Evolutionary conservation across 2,888 invertebrate species (phyloP), one percentile per base, ranked within the genome.

Genomic region (Tenthredo notha): DNA sequence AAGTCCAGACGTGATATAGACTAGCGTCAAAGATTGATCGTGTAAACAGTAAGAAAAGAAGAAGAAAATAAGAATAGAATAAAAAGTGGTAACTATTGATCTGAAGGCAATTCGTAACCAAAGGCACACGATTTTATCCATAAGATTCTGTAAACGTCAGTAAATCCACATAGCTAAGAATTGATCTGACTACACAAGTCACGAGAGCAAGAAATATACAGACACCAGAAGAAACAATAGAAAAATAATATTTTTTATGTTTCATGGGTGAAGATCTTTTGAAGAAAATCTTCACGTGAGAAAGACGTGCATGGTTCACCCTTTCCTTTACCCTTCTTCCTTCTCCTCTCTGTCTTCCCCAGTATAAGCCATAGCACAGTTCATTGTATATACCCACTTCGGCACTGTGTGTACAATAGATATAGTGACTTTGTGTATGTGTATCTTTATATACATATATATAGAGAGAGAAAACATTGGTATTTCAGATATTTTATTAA

Each of bases 401-500:
- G 37, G 72, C 10, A 15, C 21, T 54, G 77, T 54, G 77, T 33
- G 50, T 29, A 77, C 33, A 77, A 50, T 21, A n/a, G 33, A 77
- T 77, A 33, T 47, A 40, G 18, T 74, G n/a, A 10, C 37, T n/a
- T 2, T 25, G 25, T 9, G 61, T 21, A 18, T 70, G 37, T 54
- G 47, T 77, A 77, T 4, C 25, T 47, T 2, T 1, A 6, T 15
- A 6, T 29, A 29, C 33, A 43, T 75, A 25, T n/a, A 2, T 29
- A 50, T 50, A 40, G 61, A 40, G 25, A 61, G 61, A 40, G 40
- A 80, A 80, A 92, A 91, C 91, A 92, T 91, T 90, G 91, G 91
- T 91, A 92, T 92, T 92, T 91, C 90, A 91, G 89, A 92, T 91
- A 92, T 92, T 92, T 92, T 92, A 92, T 92, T 92, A 91, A 92